Evolutionary conservation across 2,888 invertebrate genomes (phyloP), one percentile per base, ranked within the genome.

Genomic region (Hyalella azteca): DNA sequence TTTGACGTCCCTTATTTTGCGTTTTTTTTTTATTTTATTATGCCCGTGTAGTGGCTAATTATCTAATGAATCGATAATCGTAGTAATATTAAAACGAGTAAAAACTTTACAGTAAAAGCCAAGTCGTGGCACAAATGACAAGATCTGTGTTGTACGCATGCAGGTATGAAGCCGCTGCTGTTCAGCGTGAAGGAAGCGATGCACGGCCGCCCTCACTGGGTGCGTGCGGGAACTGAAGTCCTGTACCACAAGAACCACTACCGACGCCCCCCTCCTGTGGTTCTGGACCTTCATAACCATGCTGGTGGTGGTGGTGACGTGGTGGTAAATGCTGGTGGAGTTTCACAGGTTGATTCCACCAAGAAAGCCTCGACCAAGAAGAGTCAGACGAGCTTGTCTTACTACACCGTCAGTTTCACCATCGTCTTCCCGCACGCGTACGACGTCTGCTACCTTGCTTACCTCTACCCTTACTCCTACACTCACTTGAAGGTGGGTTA

Each of bases 391-490:
- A 15, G 75, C 48, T 15, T 19, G 29, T 13, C 75, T 22, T 95
- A 93, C 88, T 91, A 93, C 86, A 94, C 95, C 0, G 91, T 93
- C 50, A 92, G 94, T 3, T 95, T 95, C 89, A 92, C 91, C 85
- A 90, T 95, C 45, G 91, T 90, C 75, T 95, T 95, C 88, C 92
- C 91, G 5, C 92, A 94, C 88, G 88, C 90, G 77, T 91, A 92
- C 83, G 95, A 95, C 87, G 91, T 94, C 77, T 93, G 94, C 87
- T 95, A 95, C 88, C 88, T 95, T 82, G 95, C 95, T 2, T 95
- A 95, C 87, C 95, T 95, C 88, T 95, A 92, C 87, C 95, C 95
- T 0, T 95, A 93, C 88, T 93, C 94, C 0, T 95, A 94, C 87
- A 92, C 93, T 26, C 91, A 91, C 88, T 89, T 94, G 87, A 90